Conservation (phyloP, 1,140 invertebrate species). For the Galleria mellonella region DNA sequence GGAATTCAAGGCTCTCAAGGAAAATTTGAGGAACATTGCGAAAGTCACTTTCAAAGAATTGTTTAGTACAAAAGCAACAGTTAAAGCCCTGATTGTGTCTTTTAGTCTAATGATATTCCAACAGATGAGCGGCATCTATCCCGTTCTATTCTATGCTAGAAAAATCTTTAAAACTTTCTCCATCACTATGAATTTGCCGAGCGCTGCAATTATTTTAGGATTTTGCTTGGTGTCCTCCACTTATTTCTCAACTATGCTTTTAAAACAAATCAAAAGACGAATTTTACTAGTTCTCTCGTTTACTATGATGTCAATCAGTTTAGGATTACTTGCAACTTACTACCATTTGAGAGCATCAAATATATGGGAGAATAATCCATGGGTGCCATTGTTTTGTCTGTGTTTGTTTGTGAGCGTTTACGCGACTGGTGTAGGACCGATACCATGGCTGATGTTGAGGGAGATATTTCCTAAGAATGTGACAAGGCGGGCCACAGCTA, state of each 20-base stretch:
- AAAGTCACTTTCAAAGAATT: conserved; percentile 64
- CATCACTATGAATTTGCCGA: conserved; percentile 61
- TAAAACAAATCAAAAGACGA: conserved; percentile 83
- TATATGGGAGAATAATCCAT: conserved; percentile 30
- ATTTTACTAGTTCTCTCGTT: conserved; percentile 81
- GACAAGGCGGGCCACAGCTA: conserved; percentile 77
- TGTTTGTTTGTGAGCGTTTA: conserved; percentile 63
- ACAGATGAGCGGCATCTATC: conserved; percentile 87
- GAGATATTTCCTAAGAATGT: conserved; percentile 80
- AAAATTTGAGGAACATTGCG: conserved; percentile 50
- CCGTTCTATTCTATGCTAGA: conserved; percentile 84
- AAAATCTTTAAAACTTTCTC: conserved; percentile 79
- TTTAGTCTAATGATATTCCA: conserved; percentile 86
- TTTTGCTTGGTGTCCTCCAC: conserved; percentile 82
- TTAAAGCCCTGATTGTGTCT: conserved; percentile 72
- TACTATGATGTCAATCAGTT: conserved; percentile 76
- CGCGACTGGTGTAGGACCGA: conserved; percentile 74
- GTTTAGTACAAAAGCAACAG: conserved; percentile 62
- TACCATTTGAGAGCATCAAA: conserved; percentile 74
- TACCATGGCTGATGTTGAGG: conserved; percentile 81
- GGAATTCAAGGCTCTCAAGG: conserved; percentile 76
- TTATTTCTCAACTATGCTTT: conserved; percentile 79
- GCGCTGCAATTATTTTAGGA: conserved; percentile 79
- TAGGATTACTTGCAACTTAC: conserved; percentile 77
- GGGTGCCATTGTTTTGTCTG: conserved; percentile 58